Evolutionary conservation across 2,113 vertebrate species (phyloP).

Genomic region (Aptenodytes forsteri): DNA sequence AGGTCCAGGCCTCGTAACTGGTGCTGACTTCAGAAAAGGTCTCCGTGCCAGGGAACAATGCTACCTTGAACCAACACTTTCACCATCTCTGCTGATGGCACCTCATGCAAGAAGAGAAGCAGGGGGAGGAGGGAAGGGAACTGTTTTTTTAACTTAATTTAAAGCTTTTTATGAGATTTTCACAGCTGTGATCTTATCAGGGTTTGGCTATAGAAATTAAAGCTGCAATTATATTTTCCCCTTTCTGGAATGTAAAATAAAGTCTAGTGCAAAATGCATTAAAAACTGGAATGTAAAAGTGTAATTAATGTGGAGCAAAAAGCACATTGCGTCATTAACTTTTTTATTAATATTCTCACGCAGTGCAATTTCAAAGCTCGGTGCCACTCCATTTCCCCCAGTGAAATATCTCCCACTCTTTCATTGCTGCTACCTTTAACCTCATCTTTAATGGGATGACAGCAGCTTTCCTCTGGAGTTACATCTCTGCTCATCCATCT

Average conservation of each 20-base stretch:
- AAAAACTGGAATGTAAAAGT: conserved; percentile 75
- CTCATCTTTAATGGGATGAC: conserved; percentile 73
- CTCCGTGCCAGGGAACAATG: accelerated
- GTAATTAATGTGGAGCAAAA: conserved; percentile 78
- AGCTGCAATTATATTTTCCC: conserved; percentile 74
- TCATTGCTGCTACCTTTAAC: conserved; percentile 73
- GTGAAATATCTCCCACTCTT: conserved; percentile 74
- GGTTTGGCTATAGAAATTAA: conserved; percentile 75
- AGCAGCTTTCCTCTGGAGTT: conserved; percentile 70
- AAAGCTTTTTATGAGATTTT: conserved; percentile 76
- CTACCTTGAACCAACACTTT: not conserved
- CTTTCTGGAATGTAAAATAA: conserved; percentile 75
- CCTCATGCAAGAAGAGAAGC: conserved; percentile 34
- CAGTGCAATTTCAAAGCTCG: conserved; percentile 75
- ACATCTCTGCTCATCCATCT: conserved; percentile 66
- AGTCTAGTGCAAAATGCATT: conserved; percentile 76
- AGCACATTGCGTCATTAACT: conserved; percentile 78
- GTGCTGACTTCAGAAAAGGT: not conserved
- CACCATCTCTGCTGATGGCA: not conserved
- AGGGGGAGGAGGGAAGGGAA: conserved; percentile 55
- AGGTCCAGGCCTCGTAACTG: not conserved
- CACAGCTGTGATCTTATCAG: conserved; percentile 75
- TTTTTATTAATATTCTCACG: conserved; percentile 78
- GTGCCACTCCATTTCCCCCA: conserved; percentile 76
- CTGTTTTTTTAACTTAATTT: conserved; percentile 75